Base-by-base conservation (phyloP, 2,113 vertebrate species). In the Corapipo altera region DNA sequence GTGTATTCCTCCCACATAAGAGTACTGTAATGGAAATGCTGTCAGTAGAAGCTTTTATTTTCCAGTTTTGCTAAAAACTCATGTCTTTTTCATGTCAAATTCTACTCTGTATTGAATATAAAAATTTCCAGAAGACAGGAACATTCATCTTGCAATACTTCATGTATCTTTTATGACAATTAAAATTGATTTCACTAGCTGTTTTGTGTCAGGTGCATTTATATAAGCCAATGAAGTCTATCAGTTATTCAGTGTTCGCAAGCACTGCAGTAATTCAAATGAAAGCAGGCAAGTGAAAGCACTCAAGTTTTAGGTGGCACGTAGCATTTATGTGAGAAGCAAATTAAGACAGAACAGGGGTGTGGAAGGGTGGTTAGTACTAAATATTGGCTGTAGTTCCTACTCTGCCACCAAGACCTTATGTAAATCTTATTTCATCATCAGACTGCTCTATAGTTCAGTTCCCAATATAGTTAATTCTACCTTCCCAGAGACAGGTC, bases 41-140 rank as follows among this genome's bases (percentile, higher is more conserved):
- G 93, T 96, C 95, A 95, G 69, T 9, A 49, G 78, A 70, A 94
- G 78, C 90, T 93, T 96, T 94, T 90, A 74, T 88, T 96, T 96
- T 86, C 69, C 85, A 93, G 64, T 52, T 93, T 88, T 77, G 43
- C 57, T 93, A 64, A 89, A 96, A 93, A 65, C 15, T 77, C 64
- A 21, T 12, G 33, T 48, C 72, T 93, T 72, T 83, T 75, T 81
- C 64, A 92, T 88, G 95, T 91, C 90, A 95, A 86, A 83, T 93
- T 88, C 91, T 71, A 80, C 64, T 71, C 33, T 71, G 48, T 49
- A 85, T 92, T 97, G 88, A 94, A 92, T 65, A 91, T 17, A 91
- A 96, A 88, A 78, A 57, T 35, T 77, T 92, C 61, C 57, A 93
- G 48, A 67, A 91, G 59, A 90, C 61, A 81, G 48, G 44, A 88